Conservation (phyloP, 2,797 vertebrate genomes). For the Cyprinodon diabolis region DNA sequence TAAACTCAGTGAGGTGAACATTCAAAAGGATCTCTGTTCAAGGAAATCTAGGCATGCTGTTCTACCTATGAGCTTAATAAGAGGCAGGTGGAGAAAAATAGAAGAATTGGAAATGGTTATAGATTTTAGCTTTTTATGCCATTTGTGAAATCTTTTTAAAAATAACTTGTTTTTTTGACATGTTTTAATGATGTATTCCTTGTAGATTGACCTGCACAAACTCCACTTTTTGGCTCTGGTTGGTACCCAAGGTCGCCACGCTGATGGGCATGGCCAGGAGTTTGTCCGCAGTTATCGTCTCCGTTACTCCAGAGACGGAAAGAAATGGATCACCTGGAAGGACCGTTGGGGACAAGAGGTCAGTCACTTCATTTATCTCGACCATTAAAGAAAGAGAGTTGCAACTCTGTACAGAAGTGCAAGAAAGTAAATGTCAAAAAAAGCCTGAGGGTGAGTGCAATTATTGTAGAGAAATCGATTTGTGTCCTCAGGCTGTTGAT, state of each 20-base stretch:
- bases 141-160: neutral
- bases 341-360: constrained; percentile 92
- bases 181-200: constrained; percentile 12
- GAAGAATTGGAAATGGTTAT: neutral
- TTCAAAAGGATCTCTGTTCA: neutral
- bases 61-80: neutral
- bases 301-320: constrained; percentile 89
- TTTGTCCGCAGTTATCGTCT: constrained; percentile 89
- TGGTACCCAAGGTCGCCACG: constrained; percentile 94
- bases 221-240: constrained; percentile 91
- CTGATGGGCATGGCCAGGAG: constrained; percentile 90
- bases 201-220: constrained; percentile 86
- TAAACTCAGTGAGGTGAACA: neutral
- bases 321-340: constrained; percentile 89
- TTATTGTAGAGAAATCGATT: constrained; percentile 24
- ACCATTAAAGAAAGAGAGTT: neutral
- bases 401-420: constrained; percentile 1
- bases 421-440: constrained; percentile 3
- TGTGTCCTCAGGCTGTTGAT: constrained; percentile 17
- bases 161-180: neutral
- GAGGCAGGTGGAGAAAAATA: neutral
- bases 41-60: neutral
- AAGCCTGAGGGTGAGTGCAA: constrained; percentile 4
- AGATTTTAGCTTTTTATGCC: neutral
- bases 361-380: constrained; percentile 32